Conservation (phyloP, 2,888 invertebrate species). For the Phasia obesa region DNA sequence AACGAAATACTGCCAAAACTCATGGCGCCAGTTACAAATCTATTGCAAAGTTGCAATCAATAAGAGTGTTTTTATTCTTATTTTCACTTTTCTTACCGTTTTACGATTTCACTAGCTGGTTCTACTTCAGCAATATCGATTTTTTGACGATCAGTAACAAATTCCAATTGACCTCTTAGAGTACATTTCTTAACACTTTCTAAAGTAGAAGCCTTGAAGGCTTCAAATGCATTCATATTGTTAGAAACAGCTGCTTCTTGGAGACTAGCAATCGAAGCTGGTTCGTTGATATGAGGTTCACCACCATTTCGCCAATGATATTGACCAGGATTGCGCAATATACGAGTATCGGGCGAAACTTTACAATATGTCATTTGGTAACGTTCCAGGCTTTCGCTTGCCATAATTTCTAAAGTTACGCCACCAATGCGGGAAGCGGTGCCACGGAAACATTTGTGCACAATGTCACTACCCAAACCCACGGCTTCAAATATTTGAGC, state of each 20-base stretch:
- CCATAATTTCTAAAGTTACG: slow-evolving; percentile 93
- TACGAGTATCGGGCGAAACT: slow-evolving; percentile 85
- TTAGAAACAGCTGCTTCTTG: slow-evolving; percentile 95
- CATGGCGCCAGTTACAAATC: slow-evolving; percentile 90
- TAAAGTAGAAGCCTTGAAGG: slow-evolving; percentile 92
- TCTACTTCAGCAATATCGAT: slow-evolving; percentile 95
- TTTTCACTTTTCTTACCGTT: slow-evolving; percentile 86
- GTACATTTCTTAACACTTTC: slow-evolving; percentile 93
- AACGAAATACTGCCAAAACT: slow-evolving; percentile 98
- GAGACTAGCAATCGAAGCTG: slow-evolving; percentile 87
- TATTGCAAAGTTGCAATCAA: slow-evolving; percentile 54
- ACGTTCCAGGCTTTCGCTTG: slow-evolving; percentile 92
- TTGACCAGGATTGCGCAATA: slow-evolving; percentile 92
- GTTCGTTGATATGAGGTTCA: slow-evolving; percentile 99
- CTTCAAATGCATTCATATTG: slow-evolving; percentile 91
- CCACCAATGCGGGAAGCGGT: slow-evolving; percentile 91
- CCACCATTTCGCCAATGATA: slow-evolving; percentile 99
- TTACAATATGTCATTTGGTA: slow-evolving; percentile 88
- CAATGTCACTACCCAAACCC: slow-evolving; percentile 94
- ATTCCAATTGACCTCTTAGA: slow-evolving; percentile 95
- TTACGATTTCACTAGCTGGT: slow-evolving; percentile 96
- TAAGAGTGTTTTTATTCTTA: neutral
- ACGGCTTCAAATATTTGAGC: slow-evolving; percentile 99
- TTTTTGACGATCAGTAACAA: slow-evolving; percentile 89
- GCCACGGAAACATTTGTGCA: slow-evolving; percentile 95